Base-by-base conservation (phyloP, 2,888 invertebrate genomes). In the Caenorhabditis becei region DNA sequence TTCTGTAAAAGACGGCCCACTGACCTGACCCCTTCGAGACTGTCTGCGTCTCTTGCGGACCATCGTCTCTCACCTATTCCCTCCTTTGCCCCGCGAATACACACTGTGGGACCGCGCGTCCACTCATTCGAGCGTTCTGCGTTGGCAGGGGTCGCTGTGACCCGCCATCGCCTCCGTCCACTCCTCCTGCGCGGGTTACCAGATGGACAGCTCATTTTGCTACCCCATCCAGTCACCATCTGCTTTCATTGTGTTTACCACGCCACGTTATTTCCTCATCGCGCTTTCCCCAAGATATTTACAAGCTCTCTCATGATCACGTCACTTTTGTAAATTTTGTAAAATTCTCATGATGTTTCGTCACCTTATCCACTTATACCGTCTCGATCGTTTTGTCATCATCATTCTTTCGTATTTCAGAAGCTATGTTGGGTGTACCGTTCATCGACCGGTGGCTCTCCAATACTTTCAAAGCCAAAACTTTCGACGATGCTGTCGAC, bases 401-500 rank as follows among this genome's bases (percentile, higher is more conserved):
- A 54, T 62, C 44, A 58, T 54, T 49, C 20, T 51, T n/a, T 69
- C 47, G 0, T 18, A 49, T 72, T 78, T 5, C 80, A 80, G 78
- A 79, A 82, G 74, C 69, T 35, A 90, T 90, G 90, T 75, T 90
- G 75, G 88, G 88, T 23, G 85, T 90, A 35, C 90, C 90, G 26
- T 90, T 90, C 78, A 83, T 90, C 65, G 90, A 90, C 63, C 86
- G 86, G 56, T 87, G 88, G 61, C 80, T 90, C 56, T 81, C 79
- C 44, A 83, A 86, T 69, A 84, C 84, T 84, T 90, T 90, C 75
- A 87, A 86, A 79, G 86, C 89, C 20, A 88, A 89, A 63, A 80
- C 83, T 2, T 89, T 89, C 59, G 90, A 90, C 63, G 90, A 90
- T 75, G 87, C 89, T 20, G 86, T 90, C 44, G 90, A 90, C 71